phyloP scores from a whole-genome alignment of 1,140 invertebrate genomes.

The Drosophila jambulina region DNA sequence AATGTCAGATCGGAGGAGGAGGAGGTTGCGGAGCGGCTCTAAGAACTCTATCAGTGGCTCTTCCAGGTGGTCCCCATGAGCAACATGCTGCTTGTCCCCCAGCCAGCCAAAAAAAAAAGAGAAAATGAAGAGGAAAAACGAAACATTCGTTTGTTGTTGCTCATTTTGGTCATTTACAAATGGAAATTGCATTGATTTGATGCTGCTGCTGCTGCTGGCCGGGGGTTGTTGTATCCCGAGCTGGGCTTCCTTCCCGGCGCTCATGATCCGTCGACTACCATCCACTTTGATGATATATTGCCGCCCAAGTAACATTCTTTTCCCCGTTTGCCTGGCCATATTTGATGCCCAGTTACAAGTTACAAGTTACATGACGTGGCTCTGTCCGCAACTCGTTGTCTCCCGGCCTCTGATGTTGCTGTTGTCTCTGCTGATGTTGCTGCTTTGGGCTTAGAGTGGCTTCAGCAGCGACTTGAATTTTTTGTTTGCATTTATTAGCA shows the following conservation, averaged over 20 bases:
- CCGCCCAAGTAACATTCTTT: conserved; percentile 58
- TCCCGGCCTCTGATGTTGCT: conserved; percentile 27
- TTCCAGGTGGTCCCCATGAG: conserved; percentile 65
- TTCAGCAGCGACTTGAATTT: conserved; percentile 22
- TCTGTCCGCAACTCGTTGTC: conserved; percentile 55
- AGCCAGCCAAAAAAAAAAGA: conserved; percentile 14
- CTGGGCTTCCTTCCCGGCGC: conserved; percentile 3
- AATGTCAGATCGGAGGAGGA: conserved; percentile 49
- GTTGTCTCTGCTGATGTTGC: conserved; percentile 51
- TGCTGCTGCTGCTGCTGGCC: conserved; percentile 39
- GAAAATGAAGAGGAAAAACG: neutral
- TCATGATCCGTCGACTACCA: conserved; percentile 46
- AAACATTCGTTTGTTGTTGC: conserved; percentile 46
- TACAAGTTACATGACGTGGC: conserved; percentile 77
- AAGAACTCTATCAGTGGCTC: conserved; percentile 52
- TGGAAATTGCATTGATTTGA: conserved; percentile 83
- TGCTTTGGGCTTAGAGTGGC: conserved; percentile 67
- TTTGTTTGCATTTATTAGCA: conserved; percentile 78
- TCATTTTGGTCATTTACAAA: conserved; percentile 83
- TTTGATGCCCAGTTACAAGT: conserved; percentile 73
- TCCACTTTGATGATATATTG: conserved; percentile 79
- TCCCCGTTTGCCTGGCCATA: conserved; percentile 54
- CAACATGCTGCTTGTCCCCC: conserved; percentile 16
- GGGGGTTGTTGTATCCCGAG: conserved; percentile 24
- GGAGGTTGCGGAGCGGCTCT: conserved; percentile 3